Conservation (phyloP, 2,113 vertebrate genomes). For the Seriola aureovittata region DNA sequence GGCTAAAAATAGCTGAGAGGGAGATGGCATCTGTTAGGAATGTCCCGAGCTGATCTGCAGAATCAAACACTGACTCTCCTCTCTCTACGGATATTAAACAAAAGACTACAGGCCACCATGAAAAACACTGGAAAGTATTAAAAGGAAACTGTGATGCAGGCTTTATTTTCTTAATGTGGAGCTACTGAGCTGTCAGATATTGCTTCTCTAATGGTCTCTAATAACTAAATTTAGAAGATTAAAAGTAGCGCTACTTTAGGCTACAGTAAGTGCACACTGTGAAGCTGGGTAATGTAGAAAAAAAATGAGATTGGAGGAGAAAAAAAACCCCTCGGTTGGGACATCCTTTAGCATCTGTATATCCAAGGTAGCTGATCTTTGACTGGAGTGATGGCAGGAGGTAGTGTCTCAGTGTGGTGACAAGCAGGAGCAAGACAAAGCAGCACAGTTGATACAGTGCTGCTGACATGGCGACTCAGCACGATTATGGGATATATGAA, state of each 20-base stretch:
- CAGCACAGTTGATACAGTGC: slow-evolving; percentile 61
- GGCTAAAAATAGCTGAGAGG: slow-evolving; percentile 69
- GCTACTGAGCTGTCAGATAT: neutral
- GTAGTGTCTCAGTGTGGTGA: slow-evolving; percentile 50
- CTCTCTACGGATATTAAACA: slow-evolving; percentile 23
- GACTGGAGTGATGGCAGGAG: slow-evolving; percentile 57
- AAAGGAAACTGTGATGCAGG: slow-evolving; percentile 19
- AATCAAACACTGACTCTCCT: slow-evolving; percentile 34
- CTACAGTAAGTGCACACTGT: neutral
- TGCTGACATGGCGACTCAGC: slow-evolving; percentile 75
- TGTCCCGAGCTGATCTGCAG: slow-evolving; percentile 55
- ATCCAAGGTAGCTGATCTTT: slow-evolving; percentile 55
- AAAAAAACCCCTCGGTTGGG: neutral
- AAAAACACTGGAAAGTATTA: slow-evolving; percentile 21
- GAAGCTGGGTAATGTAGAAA: slow-evolving; percentile 6
- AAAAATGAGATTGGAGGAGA: neutral
- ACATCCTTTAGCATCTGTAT: slow-evolving; percentile 22
- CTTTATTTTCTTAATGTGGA: slow-evolving; percentile 25
- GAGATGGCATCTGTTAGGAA: slow-evolving; percentile 73
- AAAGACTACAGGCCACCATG: slow-evolving; percentile 2
- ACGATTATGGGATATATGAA: slow-evolving; percentile 75
- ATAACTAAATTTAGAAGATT: slow-evolving; percentile 27
- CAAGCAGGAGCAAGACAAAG: slow-evolving; percentile 70
- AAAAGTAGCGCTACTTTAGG: slow-evolving; percentile 16
- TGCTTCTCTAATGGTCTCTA: slow-evolving; percentile 12